Evolutionary conservation across 2,797 vertebrate genomes (phyloP), one percentile per base, ranked within the genome.

Genomic region (Lagocephalus sceleratus): DNA sequence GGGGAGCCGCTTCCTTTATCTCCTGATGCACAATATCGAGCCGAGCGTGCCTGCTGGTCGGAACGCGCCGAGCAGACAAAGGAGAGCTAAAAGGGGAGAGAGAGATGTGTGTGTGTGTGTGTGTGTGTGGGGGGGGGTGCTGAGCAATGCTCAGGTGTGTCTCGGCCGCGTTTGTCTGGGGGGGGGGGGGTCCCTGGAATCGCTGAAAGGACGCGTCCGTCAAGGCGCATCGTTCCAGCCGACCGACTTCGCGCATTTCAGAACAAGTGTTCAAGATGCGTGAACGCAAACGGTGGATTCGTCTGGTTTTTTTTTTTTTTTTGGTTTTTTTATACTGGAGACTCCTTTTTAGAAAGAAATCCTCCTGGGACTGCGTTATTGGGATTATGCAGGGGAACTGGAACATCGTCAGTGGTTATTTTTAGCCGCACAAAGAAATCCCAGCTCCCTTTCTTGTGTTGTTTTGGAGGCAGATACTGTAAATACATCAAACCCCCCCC

Each of bases 1-100:
- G 63, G 82, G 85, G 82, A 86, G 85, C 85, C 85, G 54, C 54
- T 78, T 75, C 77, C 82, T 86, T 86, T 85, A 85, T 87, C 82
- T 85, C 73, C 59, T 65, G 25, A 71, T 70, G 56, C 61, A 21
- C 76, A 71, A 54, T 79, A 88, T 87, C 38, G 83, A 86, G 69
- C 81, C 1, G 57, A 60, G 74, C 72, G 53, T 17, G 68, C 73
- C 64, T 26, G 72, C n/a, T 60, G 64, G 64, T 76, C 61, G 0
- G 66, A 60, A 79, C 72, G 65, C 56, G 65, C 71, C 20, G 73
- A 71, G 69, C 61, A 57, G 71, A 80, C 78, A 85, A 79, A 74
- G 26, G 67, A n/a, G 38, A 64, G 60, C 56, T 9, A 5, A 63
- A 52, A 55, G 55, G 56, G 57, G 32, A 58, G 72, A 51, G 72